Percentiles rank a stretch among this genome's conserved stretches.
Evolutionary conservation across 2,797 vertebrate genomes (phyloP).

Genomic region (Enoplosus armatus): DNA sequence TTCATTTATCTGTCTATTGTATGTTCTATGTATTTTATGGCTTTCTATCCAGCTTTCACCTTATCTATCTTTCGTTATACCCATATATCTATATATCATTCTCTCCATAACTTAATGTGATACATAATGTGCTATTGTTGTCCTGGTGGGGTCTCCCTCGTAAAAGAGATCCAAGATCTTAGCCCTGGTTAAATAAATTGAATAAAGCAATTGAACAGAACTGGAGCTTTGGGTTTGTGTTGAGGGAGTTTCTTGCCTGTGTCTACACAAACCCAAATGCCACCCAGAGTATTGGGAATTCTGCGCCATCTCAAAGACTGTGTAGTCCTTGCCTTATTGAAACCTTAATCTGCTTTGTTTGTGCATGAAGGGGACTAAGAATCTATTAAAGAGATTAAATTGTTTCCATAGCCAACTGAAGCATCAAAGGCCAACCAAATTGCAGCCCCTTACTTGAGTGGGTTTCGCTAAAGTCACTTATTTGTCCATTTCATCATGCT

Average conservation of each 20-base stretch:
- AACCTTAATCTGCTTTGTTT: slow-evolving; percentile 82
- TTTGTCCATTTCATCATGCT: slow-evolving; percentile 89
- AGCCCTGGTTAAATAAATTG: slow-evolving; percentile 10
- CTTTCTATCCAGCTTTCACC: background rate
- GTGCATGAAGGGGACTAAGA: slow-evolving; percentile 63
- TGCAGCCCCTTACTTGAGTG: slow-evolving; percentile 78
- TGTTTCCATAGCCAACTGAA: slow-evolving; percentile 85
- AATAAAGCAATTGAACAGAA: slow-evolving; percentile 15
- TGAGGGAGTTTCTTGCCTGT: slow-evolving; percentile 5
- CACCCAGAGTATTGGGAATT: slow-evolving; percentile 67
- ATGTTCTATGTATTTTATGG: slow-evolving; percentile 11
- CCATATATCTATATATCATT: background rate
- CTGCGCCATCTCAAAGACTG: slow-evolving; percentile 64
- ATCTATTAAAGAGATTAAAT: slow-evolving; percentile 86
- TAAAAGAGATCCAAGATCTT: slow-evolving; percentile 20
- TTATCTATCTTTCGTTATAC: background rate
- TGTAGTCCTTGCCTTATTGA: slow-evolving; percentile 68
- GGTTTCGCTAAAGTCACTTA: slow-evolving; percentile 85
- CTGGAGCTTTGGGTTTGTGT: slow-evolving; percentile 3
- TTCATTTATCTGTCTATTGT: background rate
- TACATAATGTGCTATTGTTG: background rate
- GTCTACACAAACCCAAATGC: slow-evolving; percentile 29
- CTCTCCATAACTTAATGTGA: background rate
- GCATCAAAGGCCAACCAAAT: slow-evolving; percentile 88
- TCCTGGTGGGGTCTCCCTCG: background rate